Conservation (phyloP, 2,113 vertebrate genomes). For the Taxidea taxus region DNA sequence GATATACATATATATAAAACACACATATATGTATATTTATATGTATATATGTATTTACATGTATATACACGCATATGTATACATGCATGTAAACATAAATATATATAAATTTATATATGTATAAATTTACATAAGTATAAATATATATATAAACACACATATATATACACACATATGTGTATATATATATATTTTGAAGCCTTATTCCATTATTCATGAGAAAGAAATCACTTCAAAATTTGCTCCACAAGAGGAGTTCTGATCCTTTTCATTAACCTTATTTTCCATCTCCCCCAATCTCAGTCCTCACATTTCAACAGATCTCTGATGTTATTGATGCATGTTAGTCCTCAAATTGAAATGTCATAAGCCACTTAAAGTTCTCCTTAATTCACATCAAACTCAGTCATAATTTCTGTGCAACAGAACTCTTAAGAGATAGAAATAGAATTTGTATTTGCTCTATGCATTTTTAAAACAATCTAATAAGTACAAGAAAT, state of each 20-base stretch:
- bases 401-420: background rate
- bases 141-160: background rate
- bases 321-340: background rate
- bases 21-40: too few relatives aligned
- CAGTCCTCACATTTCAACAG: background rate
- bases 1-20: too few relatives aligned
- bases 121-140: too few relatives aligned
- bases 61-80: too few relatives aligned
- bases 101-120: too few relatives aligned
- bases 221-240: background rate
- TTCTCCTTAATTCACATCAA: background rate
- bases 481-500: background rate
- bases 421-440: background rate
- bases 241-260: background rate
- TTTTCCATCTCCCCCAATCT: background rate
- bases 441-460: background rate
- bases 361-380: background rate
- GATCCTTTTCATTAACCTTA: background rate
- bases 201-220: background rate
- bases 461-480: background rate
- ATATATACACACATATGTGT: too few relatives aligned
- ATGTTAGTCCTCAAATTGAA: background rate
- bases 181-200: background rate
- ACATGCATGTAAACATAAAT: too few relatives aligned
- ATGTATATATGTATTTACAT: too few relatives aligned